Evolutionary conservation across 2,888 invertebrate genomes (phyloP).

Genomic region (Thecocarcelia acutangulata): DNA sequence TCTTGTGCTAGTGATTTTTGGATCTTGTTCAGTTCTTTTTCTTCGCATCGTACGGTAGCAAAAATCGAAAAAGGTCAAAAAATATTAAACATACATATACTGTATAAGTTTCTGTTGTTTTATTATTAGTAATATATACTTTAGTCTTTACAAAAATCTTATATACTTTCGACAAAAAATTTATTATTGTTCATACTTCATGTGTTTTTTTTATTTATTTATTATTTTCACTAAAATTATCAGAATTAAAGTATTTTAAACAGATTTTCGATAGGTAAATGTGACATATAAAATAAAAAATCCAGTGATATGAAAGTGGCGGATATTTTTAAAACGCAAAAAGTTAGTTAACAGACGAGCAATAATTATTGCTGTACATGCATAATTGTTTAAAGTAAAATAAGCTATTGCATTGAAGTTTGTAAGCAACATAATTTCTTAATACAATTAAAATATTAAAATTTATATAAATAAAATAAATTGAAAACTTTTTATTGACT

Average conservation of each 20-base stretch:
- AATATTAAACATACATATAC: too few relatives aligned
- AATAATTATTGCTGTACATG: slow-evolving; percentile 37
- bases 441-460: slow-evolving; percentile 18
- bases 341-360: slow-evolving; percentile 46
- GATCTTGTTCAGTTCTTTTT: too few relatives aligned
- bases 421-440: slow-evolving; percentile 35
- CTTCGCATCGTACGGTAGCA: too few relatives aligned
- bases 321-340: slow-evolving; percentile 25
- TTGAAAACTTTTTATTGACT: slow-evolving; percentile 39
- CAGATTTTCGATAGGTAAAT: slow-evolving; percentile 25
- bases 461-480: slow-evolving; percentile 41
- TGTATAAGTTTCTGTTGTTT: slow-evolving; percentile 29
- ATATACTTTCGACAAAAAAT: slow-evolving; percentile 60
- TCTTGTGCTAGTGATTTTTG: too few relatives aligned
- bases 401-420: slow-evolving; percentile 37
- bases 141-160: slow-evolving; percentile 64
- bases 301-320: slow-evolving; percentile 37
- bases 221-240: slow-evolving; percentile 61
- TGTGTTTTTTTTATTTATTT: not conserved
- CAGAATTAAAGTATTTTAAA: slow-evolving; percentile 47
- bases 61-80: too few relatives aligned
- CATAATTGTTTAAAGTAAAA: slow-evolving; percentile 41
- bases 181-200: slow-evolving; percentile 43
- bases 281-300: slow-evolving; percentile 37
- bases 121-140: slow-evolving; percentile 55